phyloP scores from a whole-genome alignment of 1,140 invertebrate species.

The Orius insidiosus region DNA sequence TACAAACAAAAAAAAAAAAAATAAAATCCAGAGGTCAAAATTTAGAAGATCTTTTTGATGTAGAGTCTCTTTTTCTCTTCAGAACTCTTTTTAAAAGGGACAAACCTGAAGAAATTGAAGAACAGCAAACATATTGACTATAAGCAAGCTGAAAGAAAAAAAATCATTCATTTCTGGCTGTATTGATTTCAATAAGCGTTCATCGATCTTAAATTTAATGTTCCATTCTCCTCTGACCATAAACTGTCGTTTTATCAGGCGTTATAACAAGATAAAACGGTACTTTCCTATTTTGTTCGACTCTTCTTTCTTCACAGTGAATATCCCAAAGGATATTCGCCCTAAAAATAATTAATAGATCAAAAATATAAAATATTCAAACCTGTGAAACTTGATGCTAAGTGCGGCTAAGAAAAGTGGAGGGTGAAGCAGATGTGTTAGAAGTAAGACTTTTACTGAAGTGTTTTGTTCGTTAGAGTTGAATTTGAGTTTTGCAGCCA shows the following conservation, averaged over 20 bases:
- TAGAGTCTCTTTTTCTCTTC: too few species aligned
- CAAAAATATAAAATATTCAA: not conserved
- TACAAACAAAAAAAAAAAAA: not conserved
- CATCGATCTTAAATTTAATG: slow-evolving; percentile 29
- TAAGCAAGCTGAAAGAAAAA: slow-evolving; percentile 29
- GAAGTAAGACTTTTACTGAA: slow-evolving; percentile 27
- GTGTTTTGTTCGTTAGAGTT: not conserved
- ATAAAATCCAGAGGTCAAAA: not conserved
- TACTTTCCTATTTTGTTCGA: slow-evolving; percentile 19
- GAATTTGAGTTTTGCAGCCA: slow-evolving; percentile 17
- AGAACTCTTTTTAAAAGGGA: not conserved
- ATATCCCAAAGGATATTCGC: slow-evolving; percentile 30
- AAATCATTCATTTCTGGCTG: slow-evolving; percentile 35
- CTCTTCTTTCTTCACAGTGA: slow-evolving; percentile 23
- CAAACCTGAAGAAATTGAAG: slow-evolving; percentile 28
- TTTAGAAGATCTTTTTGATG: not conserved
- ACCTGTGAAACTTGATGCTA: slow-evolving; percentile 34
- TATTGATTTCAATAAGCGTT: slow-evolving; percentile 29
- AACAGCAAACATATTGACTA: slow-evolving; percentile 29
- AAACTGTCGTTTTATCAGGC: slow-evolving; percentile 27
- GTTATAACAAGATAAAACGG: slow-evolving; percentile 26
- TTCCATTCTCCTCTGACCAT: slow-evolving; percentile 28
- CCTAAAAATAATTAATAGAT: slow-evolving; percentile 15
- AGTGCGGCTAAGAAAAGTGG: slow-evolving; percentile 34
- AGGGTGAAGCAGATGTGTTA: slow-evolving; percentile 26